phyloP scores from a whole-genome alignment of 64 coral and sea anemone species.

The Porites lutea region DNA sequence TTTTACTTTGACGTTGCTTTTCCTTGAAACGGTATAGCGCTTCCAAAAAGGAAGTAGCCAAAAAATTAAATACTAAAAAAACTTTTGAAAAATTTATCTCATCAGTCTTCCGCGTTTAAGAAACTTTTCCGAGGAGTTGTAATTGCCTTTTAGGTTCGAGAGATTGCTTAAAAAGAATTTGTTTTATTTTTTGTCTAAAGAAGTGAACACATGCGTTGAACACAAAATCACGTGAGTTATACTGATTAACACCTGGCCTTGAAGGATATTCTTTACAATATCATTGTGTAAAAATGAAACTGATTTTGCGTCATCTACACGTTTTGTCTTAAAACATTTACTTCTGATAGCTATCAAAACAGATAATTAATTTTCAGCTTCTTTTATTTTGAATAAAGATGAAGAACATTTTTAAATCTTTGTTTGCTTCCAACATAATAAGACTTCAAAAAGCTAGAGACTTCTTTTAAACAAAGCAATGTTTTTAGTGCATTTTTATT shows the following conservation, averaged over 20 bases:
- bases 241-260: constrained; percentile 3
- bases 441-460: no score
- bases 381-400: no score
- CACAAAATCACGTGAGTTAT: background rate
- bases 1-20: background rate
- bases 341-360: no score
- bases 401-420: background rate
- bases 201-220: background rate
- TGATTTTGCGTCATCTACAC: background rate
- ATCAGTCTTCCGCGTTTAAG: background rate
- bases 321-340: background rate
- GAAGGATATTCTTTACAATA: background rate
- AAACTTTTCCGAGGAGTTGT: background rate
- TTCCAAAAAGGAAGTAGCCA: background rate
- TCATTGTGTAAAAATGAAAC: background rate
- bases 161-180: background rate
- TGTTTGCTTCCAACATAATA: no score
- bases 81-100: background rate
- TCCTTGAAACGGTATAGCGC: background rate
- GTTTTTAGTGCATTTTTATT: background rate
- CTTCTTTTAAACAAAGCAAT: no score
- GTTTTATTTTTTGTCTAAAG: background rate
- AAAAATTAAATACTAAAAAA: background rate
- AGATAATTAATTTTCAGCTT: no score
- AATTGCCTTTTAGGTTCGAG: background rate